Evolutionary conservation across 2,888 invertebrate genomes (phyloP).

Genomic region (Agrypnus murinus): DNA sequence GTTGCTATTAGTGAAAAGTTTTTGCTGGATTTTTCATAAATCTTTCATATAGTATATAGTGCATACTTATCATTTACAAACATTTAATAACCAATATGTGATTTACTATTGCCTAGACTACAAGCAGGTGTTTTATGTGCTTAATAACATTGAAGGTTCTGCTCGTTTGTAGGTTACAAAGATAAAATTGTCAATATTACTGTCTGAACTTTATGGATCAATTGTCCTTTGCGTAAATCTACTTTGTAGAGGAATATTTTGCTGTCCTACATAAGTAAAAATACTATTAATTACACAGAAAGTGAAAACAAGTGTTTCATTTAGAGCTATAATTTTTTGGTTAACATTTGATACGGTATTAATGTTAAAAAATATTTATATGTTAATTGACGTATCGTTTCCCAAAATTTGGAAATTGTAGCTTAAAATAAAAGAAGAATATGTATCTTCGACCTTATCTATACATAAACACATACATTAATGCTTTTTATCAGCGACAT

Average conservation of each 20-base stretch:
- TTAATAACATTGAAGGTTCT: conserved; percentile 34
- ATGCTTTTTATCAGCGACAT: conserved; percentile 2
- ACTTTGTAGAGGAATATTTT: conserved; percentile 23
- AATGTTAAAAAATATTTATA: too few species aligned
- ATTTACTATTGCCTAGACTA: conserved; percentile 36
- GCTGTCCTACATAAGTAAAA: conserved; percentile 23
- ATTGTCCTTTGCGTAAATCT: conserved; percentile 50
- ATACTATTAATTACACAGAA: too few species aligned
- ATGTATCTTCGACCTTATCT: too few species aligned
- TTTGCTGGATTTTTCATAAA: neutral
- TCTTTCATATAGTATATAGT: neutral
- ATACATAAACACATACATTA: neutral
- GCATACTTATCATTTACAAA: neutral
- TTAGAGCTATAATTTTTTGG: too few species aligned
- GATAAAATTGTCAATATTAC: conserved; percentile 45
- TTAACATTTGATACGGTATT: too few species aligned
- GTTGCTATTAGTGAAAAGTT: neutral
- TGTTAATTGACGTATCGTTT: too few species aligned
- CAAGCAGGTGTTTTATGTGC: conserved; percentile 34
- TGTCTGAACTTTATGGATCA: conserved; percentile 42
- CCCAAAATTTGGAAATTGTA: too few species aligned
- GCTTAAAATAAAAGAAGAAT: too few species aligned
- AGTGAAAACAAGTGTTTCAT: too few species aligned
- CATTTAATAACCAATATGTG: neutral
- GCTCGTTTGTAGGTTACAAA: conserved; percentile 39